phyloP scores from a whole-genome alignment of 2,113 vertebrate species.

The Rhea americana region DNA sequence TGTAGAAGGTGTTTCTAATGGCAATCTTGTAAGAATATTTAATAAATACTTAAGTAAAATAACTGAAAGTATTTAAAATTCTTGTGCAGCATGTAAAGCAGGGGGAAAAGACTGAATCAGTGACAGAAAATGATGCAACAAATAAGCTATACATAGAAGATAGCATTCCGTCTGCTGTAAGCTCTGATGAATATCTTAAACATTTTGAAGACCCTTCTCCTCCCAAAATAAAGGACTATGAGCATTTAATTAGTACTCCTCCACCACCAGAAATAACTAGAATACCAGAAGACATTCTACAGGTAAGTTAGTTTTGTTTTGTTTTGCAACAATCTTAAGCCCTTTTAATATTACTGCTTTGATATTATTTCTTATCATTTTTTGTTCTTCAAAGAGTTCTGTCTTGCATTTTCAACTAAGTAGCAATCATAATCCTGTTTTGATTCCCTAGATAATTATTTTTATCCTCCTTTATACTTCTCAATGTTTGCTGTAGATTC shows the following conservation, averaged over 20 bases:
- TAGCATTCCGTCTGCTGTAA: background rate
- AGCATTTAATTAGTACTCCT: conserved; percentile 74
- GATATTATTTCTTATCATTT: background rate
- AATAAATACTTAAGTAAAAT: background rate
- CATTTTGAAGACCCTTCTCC: conserved; percentile 61
- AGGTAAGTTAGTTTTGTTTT: conserved; percentile 62
- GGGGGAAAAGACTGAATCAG: background rate
- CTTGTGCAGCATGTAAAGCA: conserved; percentile 20
- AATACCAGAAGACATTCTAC: conserved; percentile 77
- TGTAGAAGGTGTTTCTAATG: background rate
- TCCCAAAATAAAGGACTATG: conserved; percentile 68
- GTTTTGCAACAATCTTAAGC: background rate
- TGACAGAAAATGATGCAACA: conserved; percentile 20
- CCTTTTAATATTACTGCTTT: too few species aligned
- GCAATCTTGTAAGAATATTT: background rate
- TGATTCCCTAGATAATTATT: background rate
- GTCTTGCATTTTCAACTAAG: background rate
- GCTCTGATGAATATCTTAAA: conserved; percentile 58
- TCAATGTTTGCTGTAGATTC: conserved; percentile 66
- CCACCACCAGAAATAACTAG: conserved; percentile 77
- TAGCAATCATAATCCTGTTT: background rate
- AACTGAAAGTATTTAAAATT: background rate
- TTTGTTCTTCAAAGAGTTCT: background rate
- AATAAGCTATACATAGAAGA: conserved; percentile 1
- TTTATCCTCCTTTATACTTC: background rate